A percentile compares a stretch with the other conserved stretches of the same genome.
Conservation (phyloP, 30 jellyfish, hydroid and myxozoan genomes). For the Rhopilema esculentum region DNA sequence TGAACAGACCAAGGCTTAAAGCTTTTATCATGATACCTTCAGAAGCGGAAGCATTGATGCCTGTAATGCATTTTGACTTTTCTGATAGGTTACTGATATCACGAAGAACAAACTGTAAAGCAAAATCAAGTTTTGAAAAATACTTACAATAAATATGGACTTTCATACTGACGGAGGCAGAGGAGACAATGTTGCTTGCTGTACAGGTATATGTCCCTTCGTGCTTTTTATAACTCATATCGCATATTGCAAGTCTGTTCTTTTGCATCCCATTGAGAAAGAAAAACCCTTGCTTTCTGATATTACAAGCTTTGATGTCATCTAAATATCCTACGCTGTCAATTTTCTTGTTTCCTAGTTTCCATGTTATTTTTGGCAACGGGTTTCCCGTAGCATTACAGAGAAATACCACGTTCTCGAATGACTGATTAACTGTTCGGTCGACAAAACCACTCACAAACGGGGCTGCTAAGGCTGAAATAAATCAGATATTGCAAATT, state of each 20-base stretch:
- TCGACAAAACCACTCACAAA: conserved; percentile 35
- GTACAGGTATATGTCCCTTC: conserved; percentile 76
- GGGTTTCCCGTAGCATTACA: conserved; percentile 91
- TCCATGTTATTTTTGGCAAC: conserved; percentile 74
- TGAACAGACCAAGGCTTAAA: no score
- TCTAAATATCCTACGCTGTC: background rate
- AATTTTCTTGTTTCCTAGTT: conserved; percentile 20
- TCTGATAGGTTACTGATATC: no score
- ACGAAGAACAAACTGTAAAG: no score
- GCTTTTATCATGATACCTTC: no score
- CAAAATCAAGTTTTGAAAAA: background rate
- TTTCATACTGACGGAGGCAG: background rate
- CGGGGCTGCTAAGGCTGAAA: conserved; percentile 71
- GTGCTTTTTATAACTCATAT: conserved; percentile 52
- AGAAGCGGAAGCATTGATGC: no score
- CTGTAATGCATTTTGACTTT: no score
- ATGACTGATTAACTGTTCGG: conserved; percentile 43
- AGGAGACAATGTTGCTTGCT: conserved; percentile 64
- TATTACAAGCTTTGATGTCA: conserved; percentile 40
- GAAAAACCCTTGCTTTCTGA: conserved; percentile 63
- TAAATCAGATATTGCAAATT: background rate
- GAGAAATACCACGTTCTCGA: conserved; percentile 1
- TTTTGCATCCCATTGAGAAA: background rate
- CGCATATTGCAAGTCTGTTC: conserved; percentile 55
- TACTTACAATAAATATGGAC: conserved; percentile 52